Evolutionary conservation across 2,113 vertebrate genomes (phyloP).

Genomic region (Rhineura floridana): DNA sequence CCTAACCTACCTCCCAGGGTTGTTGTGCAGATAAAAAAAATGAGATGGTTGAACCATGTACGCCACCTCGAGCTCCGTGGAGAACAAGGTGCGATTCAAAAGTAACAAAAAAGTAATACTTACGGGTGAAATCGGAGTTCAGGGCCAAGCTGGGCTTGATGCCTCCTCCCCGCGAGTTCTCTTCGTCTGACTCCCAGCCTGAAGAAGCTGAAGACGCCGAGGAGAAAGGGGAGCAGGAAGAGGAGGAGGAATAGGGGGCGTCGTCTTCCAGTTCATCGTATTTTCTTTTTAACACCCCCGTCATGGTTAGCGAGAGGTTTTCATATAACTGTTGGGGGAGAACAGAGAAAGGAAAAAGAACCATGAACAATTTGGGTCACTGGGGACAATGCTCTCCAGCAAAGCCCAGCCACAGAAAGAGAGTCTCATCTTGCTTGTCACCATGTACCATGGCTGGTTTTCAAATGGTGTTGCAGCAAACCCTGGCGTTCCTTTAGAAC

Average conservation of each 20-base stretch:
- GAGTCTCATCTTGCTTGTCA: too few relatives aligned
- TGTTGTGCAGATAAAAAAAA: background rate
- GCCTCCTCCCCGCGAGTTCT: constrained; percentile 82
- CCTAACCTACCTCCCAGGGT: background rate
- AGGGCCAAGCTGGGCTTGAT: constrained; percentile 78
- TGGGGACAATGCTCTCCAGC: background rate
- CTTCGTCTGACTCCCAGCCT: constrained; percentile 88
- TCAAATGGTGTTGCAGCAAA: background rate
- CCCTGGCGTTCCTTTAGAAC: background rate
- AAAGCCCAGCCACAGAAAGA: background rate
- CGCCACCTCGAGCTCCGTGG: background rate
- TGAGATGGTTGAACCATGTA: background rate
- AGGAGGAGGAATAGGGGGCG: constrained; percentile 85
- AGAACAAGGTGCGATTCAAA: background rate
- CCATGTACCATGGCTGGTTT: background rate
- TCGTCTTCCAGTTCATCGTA: constrained; percentile 92
- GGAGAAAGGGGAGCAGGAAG: constrained; percentile 85
- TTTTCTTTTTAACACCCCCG: constrained; percentile 92
- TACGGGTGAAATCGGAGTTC: constrained; percentile 82
- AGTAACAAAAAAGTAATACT: constrained; percentile 67
- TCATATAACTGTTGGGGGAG: constrained; percentile 75
- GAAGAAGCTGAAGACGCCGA: constrained; percentile 83
- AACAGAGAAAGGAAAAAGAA: constrained; percentile 15
- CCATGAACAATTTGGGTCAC: background rate
- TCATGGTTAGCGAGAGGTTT: constrained; percentile 79